Base-by-base conservation (phyloP, 53 echinoderm and acorn worm species). In the Pentamera pediparva region DNA sequence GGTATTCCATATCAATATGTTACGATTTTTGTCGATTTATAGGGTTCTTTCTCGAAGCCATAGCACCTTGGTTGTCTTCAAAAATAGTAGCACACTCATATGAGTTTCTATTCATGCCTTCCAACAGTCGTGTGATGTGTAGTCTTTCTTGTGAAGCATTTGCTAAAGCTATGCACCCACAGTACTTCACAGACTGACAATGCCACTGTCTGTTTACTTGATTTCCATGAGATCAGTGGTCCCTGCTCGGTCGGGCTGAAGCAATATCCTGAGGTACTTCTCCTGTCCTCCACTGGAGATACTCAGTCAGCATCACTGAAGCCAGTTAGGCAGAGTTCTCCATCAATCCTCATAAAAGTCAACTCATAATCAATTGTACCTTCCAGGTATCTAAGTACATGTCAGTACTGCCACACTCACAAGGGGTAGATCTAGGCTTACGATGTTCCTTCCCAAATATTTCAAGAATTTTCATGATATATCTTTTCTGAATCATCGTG, bases 341-440 rank as follows among this genome's bases (percentile, higher is more conserved):
- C 65, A 32, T 50, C 35, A 19, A 69, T 19, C 39, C 69, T 78
- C 35, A 28, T 78, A 67, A 49, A 78, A 43, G 45, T 45, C 65
- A 78, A 63, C 35, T 78, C 79, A 65, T 78, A 12, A 69, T 78
- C 55, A 65, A 52, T 78, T 11, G 79, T 69, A 51, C 69, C 52
- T 22, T 65, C 67, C 19, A 78, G 49, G 41, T 77, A 77, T 17
- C 78, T 64, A 31, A 60, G 25, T n/a, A n/a, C n/a, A n/a, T n/a
- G n/a, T n/a, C n/a, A n/a, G n/a, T n/a, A n/a, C n/a, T n/a, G n/a
- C n/a, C n/a, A n/a, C n/a, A n/a, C 43, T 80, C 80, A 59, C 49
- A 79, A 17, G 79, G 69, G 27, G 69, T 79, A 38, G 69, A 63
- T 35, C 79, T 69, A 18, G 55, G 69, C 51, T 79, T 79, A 35